Base-by-base conservation (phyloP, 2,113 vertebrate genomes). In the Melanerpes aurifrons region DNA sequence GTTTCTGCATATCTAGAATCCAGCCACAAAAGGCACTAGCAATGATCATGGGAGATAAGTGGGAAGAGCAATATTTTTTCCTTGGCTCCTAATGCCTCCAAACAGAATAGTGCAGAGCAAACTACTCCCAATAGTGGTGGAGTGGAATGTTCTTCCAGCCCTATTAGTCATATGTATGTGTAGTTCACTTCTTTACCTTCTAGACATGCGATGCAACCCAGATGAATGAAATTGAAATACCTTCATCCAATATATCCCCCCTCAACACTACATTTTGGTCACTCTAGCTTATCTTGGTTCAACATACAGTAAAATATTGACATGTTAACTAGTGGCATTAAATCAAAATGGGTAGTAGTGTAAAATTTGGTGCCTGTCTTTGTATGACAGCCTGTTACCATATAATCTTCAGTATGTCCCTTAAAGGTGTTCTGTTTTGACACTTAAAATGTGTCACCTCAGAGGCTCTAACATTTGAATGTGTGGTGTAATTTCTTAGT, bases 101-200 rank as follows among this genome's bases (percentile, higher is more conserved):
- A 66, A n/a, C 13, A 54, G 71, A 85, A 1, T 0, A 47, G 21
- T 3, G 4, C 10, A 1, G 7, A 77, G 31, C 4, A 57, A 78
- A 6, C 6, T 3, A 0, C 8, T 40, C 32, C 26, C 19, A 10
- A 45, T 4, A 8, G 28, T n/a, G 26, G 58, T 3, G 19, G 47
- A 20, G 9, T 22, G 50, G 25, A 25, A 7, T 9, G 28, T 25
- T 78, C 48, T 35, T n/a, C 54, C n/a, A 88, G 4, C 14, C 9
- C 62, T 5, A 0, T 22, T 58, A 12, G 26, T 59, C 21, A 1
- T 8, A 1, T 2, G 11, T 1, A 1, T 20, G 40, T 26, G 14
- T 20, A 35, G 14, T 7, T 62, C 22, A 17, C 35, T 43, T 12
- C 26, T 53, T 18, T 3, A 32, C 31, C 24, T 35, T 2, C 7